These are phyloP conservation scores for Elgonia sp. DNA, from an alignment of 2,888 invertebrate genomes.

Conservation along the genomic window DNA sequence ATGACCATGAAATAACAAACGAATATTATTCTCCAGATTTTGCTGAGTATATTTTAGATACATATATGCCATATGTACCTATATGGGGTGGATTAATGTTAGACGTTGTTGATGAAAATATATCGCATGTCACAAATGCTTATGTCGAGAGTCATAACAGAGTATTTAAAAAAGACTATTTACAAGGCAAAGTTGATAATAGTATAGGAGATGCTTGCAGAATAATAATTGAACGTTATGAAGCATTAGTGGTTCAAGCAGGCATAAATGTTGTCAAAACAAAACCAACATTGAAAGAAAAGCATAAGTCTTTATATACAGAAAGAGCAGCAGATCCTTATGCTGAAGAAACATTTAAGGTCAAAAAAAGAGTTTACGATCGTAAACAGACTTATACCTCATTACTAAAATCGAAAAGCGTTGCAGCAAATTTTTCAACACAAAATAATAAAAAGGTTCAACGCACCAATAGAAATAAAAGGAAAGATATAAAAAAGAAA, in stretches of 20 bases:
- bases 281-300: background rate
- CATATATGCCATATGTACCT: conserved; percentile 66
- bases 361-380: conserved; percentile 14
- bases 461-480: too few species aligned
- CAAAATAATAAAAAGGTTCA: too few species aligned
- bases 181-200: conserved; percentile 19
- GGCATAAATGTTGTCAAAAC: background rate
- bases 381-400: conserved; percentile 22
- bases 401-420: background rate
- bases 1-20: conserved; percentile 14
- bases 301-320: conserved; percentile 15
- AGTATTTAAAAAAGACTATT: conserved; percentile 24
- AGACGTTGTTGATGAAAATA: conserved; percentile 53
- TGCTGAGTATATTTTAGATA: conserved; percentile 47
- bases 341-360: conserved; percentile 44
- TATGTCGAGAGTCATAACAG: conserved; percentile 65
- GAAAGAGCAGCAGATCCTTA: conserved; percentile 49
- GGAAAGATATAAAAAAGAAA: too few species aligned
- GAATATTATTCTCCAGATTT: conserved; percentile 66
- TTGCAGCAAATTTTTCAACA: background rate
- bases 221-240: conserved; percentile 18
- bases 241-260: conserved; percentile 17
- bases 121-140: conserved; percentile 74
- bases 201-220: conserved; percentile 31
- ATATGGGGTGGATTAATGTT: conserved; percentile 68